Conservation (phyloP, 2,888 invertebrate genomes). For the Pemphredon lugubris region DNA sequence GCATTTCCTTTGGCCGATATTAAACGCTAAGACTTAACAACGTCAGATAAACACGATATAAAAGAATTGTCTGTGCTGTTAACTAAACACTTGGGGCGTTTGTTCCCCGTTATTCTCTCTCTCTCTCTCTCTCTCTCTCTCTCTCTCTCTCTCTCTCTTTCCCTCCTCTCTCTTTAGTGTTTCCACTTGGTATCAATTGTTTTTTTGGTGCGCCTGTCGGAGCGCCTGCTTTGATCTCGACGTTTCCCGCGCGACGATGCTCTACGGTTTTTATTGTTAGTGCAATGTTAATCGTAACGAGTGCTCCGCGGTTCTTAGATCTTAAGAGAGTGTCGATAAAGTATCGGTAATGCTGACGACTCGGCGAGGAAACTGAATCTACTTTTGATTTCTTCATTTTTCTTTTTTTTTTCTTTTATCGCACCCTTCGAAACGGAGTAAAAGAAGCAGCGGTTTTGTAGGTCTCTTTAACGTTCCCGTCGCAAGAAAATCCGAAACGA, state of each 20-base stretch:
- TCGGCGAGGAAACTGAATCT: slow-evolving; percentile 8
- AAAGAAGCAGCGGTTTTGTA: no score
- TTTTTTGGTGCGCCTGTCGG: slow-evolving; percentile 23
- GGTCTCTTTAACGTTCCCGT: no score
- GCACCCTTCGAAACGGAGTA: background rate
- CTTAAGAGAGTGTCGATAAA: slow-evolving; percentile 26
- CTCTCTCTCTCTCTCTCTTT: background rate
- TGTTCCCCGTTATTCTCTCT: slow-evolving; percentile 2
- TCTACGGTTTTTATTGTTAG: slow-evolving; percentile 35
- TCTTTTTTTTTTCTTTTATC: background rate
- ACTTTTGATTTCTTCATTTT: background rate
- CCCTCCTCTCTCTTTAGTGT: background rate
- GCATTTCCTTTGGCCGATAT: slow-evolving; percentile 63
- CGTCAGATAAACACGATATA: slow-evolving; percentile 63
- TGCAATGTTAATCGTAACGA: slow-evolving; percentile 64
- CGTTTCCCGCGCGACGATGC: slow-evolving; percentile 39
- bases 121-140: background rate
- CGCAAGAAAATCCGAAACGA: no score
- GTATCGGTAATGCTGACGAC: no score
- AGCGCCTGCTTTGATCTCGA: slow-evolving; percentile 21
- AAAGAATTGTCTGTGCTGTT: slow-evolving; percentile 65
- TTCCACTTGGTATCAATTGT: slow-evolving; percentile 5
- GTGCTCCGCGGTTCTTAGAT: slow-evolving; percentile 51
- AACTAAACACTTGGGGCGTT: slow-evolving; percentile 33
- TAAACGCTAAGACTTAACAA: slow-evolving; percentile 66